Base-by-base conservation (phyloP, 2,888 invertebrate species). In the Drosophila limbata region DNA sequence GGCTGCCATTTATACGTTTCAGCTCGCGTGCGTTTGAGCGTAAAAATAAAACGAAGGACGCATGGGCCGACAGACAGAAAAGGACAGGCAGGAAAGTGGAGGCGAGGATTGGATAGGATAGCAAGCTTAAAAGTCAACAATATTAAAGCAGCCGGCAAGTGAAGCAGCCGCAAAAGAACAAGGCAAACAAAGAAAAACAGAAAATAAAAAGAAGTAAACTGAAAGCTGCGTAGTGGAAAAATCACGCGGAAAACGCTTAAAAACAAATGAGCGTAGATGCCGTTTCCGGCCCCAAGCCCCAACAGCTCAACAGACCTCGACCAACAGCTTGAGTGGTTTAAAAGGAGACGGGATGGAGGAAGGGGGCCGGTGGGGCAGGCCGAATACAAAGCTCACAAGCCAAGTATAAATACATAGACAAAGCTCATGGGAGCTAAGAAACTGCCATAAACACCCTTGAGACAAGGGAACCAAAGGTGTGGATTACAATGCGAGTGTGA, bases 21-120 rank as follows among this genome's bases (percentile, higher is more conserved):
- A 82, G 89, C 88, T 86, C 77, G 77, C 87, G 86, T 86, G 89
- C 86, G 79, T 81, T 83, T 88, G 87, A 86, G 86, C 90, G 89
- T 83, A 76, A 83, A 90, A 84, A 90, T 77, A 83, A 88, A 86
- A 76, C 77, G 89, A 81, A 84, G 87, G 73, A 87, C 44, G 65
- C 63, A 66, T 40, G 52, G 53, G 51, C 61, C 57, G 57, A 40
- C 28, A 50, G 40, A 51, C 60, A 42, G 25, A 19, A 50, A 40
- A 55, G 42, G 31, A 45, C n/a, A 37, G 65, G 33, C 42, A 44
- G 40, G 8, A 33, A 13, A 21, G 60, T 25, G 47, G 25, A 31
- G 44, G 40, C 25, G 21, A 31, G 56, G 45, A 42, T 45, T 19
- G 56, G 39, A 48, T 19, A 35, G 33, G 8, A 15, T 21, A 51